phyloP scores from a whole-genome alignment of 2,888 invertebrate genomes.

The Hecatera dysodea region DNA sequence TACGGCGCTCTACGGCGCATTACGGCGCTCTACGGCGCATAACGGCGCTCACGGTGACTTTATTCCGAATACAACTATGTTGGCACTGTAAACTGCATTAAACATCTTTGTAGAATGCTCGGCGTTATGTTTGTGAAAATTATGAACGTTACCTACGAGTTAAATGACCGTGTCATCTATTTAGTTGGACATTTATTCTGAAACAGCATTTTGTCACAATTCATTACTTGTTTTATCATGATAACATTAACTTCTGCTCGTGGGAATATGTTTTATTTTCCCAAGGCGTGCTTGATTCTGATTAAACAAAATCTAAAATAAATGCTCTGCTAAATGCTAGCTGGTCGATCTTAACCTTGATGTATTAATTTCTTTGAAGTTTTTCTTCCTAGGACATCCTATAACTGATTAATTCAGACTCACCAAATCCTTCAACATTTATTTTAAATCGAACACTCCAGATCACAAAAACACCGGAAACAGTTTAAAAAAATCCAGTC shows the following conservation, averaged over 20 bases:
- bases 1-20: slow-evolving; percentile 11
- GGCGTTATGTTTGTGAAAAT: slow-evolving; percentile 3
- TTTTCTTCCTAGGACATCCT: too few relatives aligned
- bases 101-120: slow-evolving; percentile 3
- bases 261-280: background rate
- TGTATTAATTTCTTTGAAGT: too few relatives aligned
- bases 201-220: background rate
- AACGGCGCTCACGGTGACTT: slow-evolving; percentile 14
- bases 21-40: slow-evolving; percentile 10
- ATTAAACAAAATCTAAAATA: background rate
- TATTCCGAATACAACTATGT: slow-evolving; percentile 24
- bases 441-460: background rate
- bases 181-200: background rate
- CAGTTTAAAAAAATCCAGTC: background rate
- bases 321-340: background rate
- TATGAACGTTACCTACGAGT: background rate
- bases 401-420: too few relatives aligned
- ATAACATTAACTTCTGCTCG: background rate
- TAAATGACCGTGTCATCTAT: slow-evolving; percentile 1
- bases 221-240: background rate
- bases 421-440: background rate
- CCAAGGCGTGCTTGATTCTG: background rate
- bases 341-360: background rate
- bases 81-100: slow-evolving; percentile 4
- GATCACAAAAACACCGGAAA: background rate